These are phyloP conservation scores for Zoanthus sociatus DNA, from an alignment of 92 coral and sea anemone genomes.

Conservation along the genomic window DNA sequence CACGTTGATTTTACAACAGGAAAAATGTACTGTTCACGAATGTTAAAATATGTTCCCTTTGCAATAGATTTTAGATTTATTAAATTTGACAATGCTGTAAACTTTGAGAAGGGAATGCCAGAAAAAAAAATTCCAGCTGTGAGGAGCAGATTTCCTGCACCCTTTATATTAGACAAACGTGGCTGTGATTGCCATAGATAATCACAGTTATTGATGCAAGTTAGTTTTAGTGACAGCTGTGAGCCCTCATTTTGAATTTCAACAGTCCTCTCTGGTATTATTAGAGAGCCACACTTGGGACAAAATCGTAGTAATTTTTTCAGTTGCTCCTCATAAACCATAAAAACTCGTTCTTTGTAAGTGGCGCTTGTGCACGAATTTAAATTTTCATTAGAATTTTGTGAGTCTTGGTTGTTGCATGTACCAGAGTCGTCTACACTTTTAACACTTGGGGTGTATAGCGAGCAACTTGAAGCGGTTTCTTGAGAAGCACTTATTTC, in stretches of 20 bases:
- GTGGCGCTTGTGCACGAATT: neutral
- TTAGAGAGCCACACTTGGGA: conserved; percentile 23
- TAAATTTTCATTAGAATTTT: neutral
- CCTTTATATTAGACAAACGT: neutral
- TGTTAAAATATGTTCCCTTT: conserved; percentile 31
- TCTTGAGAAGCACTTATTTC: conserved; percentile 1
- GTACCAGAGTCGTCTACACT: conserved; percentile 15
- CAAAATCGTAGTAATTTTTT: conserved; percentile 30
- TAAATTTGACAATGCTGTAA: neutral
- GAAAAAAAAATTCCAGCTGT: conserved; percentile 42
- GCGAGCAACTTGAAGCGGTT: conserved; percentile 20
- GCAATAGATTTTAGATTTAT: conserved; percentile 35
- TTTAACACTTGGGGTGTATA: conserved; percentile 5
- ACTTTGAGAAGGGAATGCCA: conserved; percentile 51
- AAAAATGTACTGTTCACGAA: conserved; percentile 30
- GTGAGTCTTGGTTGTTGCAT: neutral
- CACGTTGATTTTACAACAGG: conserved; percentile 33
- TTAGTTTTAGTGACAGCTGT: conserved; percentile 42
- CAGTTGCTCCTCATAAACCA: conserved; percentile 34
- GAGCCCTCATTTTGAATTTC: conserved; percentile 45
- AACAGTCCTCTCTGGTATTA: neutral
- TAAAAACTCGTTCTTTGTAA: neutral
- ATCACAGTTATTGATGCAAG: conserved; percentile 20
- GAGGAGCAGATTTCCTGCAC: conserved; percentile 39
- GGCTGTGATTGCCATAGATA: conserved; percentile 59